Conservation (phyloP, 2,888 invertebrate genomes). For the Eueremaeus valkanovi region DNA sequence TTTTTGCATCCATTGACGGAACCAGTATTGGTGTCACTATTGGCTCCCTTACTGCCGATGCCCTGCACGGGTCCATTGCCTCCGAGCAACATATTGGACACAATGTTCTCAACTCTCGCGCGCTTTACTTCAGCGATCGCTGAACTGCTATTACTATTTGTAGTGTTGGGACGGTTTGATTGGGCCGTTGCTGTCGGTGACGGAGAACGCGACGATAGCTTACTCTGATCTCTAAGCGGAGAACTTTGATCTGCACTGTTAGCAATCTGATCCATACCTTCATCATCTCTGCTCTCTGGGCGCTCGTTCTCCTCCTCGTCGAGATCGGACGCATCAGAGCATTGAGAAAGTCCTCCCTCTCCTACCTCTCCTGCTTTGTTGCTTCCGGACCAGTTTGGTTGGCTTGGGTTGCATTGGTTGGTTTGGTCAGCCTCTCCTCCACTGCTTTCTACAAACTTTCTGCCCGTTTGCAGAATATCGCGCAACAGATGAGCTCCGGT, state of each 20-base stretch:
- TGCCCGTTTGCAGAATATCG: slow-evolving; percentile 38
- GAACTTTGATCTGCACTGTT: not conserved
- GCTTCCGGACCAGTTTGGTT: slow-evolving; percentile 23
- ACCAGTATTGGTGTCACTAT: not conserved
- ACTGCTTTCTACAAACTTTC: not conserved
- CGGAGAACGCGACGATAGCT: slow-evolving; percentile 15
- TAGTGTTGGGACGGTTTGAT: slow-evolving; percentile 29
- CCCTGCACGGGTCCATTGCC: slow-evolving; percentile 43
- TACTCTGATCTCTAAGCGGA: not conserved
- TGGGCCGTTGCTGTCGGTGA: slow-evolving; percentile 26
- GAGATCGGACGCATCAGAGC: slow-evolving; percentile 34
- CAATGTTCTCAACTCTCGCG: slow-evolving; percentile 90
- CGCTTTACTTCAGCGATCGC: slow-evolving; percentile 69
- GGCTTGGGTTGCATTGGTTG: slow-evolving; percentile 9
- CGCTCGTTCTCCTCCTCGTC: slow-evolving; percentile 33
- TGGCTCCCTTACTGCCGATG: not conserved
- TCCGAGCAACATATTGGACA: slow-evolving; percentile 70
- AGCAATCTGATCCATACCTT: slow-evolving; percentile 24
- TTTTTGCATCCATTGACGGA: slow-evolving; percentile 86
- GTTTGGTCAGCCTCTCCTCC: slow-evolving; percentile 33
- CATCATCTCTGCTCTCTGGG: slow-evolving; percentile 27
- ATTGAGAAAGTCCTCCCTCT: slow-evolving; percentile 34
- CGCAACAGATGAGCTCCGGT: slow-evolving; percentile 43
- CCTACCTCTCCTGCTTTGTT: slow-evolving; percentile 25
- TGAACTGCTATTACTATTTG: not conserved